Conservation (phyloP, 1,140 invertebrate genomes). For the Papilio polytes region DNA sequence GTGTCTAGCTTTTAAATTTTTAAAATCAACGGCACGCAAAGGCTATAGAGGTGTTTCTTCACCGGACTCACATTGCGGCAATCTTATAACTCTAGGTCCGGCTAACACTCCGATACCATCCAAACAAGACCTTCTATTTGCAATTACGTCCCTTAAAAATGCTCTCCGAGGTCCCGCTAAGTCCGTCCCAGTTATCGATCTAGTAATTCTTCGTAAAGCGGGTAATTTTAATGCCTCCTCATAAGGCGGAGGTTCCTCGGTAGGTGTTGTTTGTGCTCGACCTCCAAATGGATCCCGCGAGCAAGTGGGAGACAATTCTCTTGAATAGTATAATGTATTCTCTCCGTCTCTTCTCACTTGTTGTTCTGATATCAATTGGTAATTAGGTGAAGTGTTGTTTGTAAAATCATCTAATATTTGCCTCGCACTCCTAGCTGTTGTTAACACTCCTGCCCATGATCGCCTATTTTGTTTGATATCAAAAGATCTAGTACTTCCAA, state of each 20-base stretch:
- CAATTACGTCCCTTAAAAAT: slow-evolving; percentile 78
- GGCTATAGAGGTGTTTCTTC: slow-evolving; percentile 79
- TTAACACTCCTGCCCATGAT: slow-evolving; percentile 76
- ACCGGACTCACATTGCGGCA: slow-evolving; percentile 69
- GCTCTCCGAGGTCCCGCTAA: slow-evolving; percentile 73
- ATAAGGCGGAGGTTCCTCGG: slow-evolving; percentile 80
- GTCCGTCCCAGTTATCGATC: slow-evolving; percentile 82
- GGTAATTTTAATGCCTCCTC: slow-evolving; percentile 84
- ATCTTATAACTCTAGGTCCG: slow-evolving; percentile 70
- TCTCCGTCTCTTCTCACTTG: slow-evolving; percentile 63
- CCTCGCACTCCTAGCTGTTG: slow-evolving; percentile 68
- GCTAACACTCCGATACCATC: slow-evolving; percentile 79
- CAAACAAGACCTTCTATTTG: slow-evolving; percentile 81
- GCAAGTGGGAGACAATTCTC: slow-evolving; percentile 85
- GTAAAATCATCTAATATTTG: slow-evolving; percentile 76
- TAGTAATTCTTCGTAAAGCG: slow-evolving; percentile 80
- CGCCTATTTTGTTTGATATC: slow-evolving; percentile 74
- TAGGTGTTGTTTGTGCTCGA: slow-evolving; percentile 81
- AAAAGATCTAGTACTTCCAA: slow-evolving; percentile 56
- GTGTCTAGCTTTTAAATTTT: slow-evolving; percentile 46
- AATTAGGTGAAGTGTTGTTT: slow-evolving; percentile 57
- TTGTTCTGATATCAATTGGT: slow-evolving; percentile 70
- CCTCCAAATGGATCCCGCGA: slow-evolving; percentile 86
- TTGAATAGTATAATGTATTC: slow-evolving; percentile 85
- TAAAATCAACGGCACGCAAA: slow-evolving; percentile 55